Evolutionary conservation across 2,797 vertebrate species (phyloP).

Genomic region (Myotis vivesi): DNA sequence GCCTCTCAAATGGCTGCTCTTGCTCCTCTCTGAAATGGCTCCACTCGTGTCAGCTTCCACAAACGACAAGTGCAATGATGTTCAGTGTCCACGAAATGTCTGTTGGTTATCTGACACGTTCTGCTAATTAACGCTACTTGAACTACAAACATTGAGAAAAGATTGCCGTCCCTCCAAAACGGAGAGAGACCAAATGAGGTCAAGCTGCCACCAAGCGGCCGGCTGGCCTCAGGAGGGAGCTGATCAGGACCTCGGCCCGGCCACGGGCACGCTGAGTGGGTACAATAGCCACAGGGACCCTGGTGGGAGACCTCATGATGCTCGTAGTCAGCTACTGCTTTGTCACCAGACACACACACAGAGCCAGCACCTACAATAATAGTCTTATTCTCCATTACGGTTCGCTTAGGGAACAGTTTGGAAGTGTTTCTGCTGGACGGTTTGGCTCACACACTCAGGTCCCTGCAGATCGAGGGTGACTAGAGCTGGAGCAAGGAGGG

Average conservation of each 20-base stretch:
- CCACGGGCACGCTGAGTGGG: not conserved
- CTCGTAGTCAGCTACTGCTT: not conserved
- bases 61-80: not conserved
- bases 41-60: not conserved
- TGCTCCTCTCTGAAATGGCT: not conserved
- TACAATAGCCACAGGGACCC: not conserved
- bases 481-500: not conserved
- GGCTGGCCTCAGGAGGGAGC: not conserved
- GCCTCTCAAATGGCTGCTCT: not conserved
- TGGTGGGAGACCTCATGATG: not conserved
- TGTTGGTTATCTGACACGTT: not conserved
- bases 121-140: not conserved
- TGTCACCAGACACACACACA: not conserved
- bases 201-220: not conserved
- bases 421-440: not conserved
- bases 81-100: not conserved
- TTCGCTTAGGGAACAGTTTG: not conserved
- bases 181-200: not conserved
- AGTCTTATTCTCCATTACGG: not conserved
- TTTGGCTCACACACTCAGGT: not conserved
- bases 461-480: not conserved
- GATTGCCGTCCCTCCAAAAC: not conserved
- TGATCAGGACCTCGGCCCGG: not conserved
- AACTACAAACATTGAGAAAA: not conserved
- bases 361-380: not conserved